Conservation (phyloP, 2,113 vertebrate species). For the Grantiella picta region DNA sequence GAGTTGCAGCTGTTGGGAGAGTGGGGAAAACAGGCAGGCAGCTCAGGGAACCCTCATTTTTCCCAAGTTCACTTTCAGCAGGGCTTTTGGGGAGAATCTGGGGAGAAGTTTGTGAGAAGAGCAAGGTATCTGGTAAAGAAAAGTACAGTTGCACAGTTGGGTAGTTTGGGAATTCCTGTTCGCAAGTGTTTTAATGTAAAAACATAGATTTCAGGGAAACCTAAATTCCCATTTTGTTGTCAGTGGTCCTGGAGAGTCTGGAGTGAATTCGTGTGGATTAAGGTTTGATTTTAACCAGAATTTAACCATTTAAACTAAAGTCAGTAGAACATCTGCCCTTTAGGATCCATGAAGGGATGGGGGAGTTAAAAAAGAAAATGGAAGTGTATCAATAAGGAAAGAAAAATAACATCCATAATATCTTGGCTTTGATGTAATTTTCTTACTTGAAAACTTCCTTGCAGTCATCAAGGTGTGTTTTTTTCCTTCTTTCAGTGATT, state of each 20-base stretch:
- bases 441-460: neutral
- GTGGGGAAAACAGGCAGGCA: neutral
- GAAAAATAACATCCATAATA: too few species aligned
- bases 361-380: neutral
- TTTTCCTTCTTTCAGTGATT: neutral
- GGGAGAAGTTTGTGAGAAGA: neutral
- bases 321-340: neutral
- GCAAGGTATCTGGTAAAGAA: neutral
- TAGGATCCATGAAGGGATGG: neutral
- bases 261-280: neutral
- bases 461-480: neutral
- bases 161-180: neutral
- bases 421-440: neutral
- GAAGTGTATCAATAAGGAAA: neutral
- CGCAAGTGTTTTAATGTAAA: neutral
- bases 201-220: neutral
- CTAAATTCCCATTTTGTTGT: neutral
- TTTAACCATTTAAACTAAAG: neutral
- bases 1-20: neutral
- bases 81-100: neutral
- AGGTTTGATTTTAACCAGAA: neutral
- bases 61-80: neutral
- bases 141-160: neutral
- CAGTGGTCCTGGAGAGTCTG: neutral
- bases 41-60: neutral